Evolutionary conservation across 2,888 invertebrate genomes (phyloP).

Genomic region (Brachypterus glaber): DNA sequence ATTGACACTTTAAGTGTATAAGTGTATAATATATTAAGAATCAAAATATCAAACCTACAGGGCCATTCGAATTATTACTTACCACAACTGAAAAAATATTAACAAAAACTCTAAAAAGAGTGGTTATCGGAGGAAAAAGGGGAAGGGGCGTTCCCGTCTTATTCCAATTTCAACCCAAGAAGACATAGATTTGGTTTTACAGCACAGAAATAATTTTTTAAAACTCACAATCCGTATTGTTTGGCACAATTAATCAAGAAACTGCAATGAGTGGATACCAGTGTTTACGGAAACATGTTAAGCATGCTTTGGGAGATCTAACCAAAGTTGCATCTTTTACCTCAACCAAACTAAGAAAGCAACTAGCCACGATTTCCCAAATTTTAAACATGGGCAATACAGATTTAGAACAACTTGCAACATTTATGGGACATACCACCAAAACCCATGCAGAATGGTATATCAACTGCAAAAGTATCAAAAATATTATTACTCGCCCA

Average conservation of each 20-base stretch:
- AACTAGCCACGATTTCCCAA: conserved; percentile 15
- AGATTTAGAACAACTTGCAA: conserved; percentile 17
- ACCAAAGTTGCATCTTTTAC: conserved; percentile 12
- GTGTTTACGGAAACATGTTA: conserved; percentile 12
- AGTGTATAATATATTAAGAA: too few species aligned
- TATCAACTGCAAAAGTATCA: conserved; percentile 16
- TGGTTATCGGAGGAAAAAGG: conserved; percentile 13
- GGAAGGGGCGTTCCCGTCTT: conserved; percentile 14
- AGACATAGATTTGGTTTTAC: conserved; percentile 1
- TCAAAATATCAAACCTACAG: too few species aligned
- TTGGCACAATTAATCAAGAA: conserved; percentile 5
- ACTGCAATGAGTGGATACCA: conserved; percentile 12
- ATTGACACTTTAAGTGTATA: too few species aligned
- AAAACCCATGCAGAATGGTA: conserved; percentile 18
- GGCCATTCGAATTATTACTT: too few species aligned
- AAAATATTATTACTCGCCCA: conserved; percentile 13
- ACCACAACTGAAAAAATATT: conserved; percentile 7
- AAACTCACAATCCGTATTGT: conserved; percentile 10
- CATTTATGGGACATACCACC: conserved; percentile 19
- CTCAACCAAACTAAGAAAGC: conserved; percentile 16
- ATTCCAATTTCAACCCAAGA: conserved; percentile 9
- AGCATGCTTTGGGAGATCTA: conserved; percentile 12
- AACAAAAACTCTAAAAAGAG: conserved; percentile 9
- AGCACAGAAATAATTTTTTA: conserved; percentile 8
- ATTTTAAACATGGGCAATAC: conserved; percentile 15